Evolutionary conservation across 2,797 vertebrate genomes (phyloP).

Genomic region (Bufotes viridis): DNA sequence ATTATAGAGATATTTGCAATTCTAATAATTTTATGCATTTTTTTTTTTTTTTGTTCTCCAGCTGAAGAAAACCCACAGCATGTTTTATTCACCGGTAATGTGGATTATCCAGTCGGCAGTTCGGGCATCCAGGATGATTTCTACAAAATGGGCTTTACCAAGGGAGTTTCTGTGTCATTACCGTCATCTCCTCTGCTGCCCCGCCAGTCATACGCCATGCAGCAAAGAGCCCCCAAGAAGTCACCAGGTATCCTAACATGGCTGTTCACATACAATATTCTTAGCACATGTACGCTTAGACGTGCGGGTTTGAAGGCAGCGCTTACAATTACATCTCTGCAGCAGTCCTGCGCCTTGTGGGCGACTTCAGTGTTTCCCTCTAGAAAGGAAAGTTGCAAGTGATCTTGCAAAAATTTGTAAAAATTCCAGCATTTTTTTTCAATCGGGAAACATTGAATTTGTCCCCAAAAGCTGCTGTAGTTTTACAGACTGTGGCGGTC

Average conservation of each 20-base stretch:
- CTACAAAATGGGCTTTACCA: constrained; percentile 82
- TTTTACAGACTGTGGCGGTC: no score
- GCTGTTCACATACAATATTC: constrained; percentile 27
- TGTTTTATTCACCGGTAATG: constrained; percentile 70
- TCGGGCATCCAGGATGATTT: constrained; percentile 77
- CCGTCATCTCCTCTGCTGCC: constrained; percentile 95
- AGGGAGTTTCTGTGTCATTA: constrained; percentile 95
- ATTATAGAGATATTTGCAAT: not conserved
- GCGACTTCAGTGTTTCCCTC: not conserved
- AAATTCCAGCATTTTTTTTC: no score
- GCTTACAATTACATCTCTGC: not conserved
- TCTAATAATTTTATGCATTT: not conserved
- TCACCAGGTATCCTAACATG: constrained; percentile 86
- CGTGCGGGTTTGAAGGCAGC: not conserved
- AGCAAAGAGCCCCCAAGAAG: constrained; percentile 85
- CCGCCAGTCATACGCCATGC: constrained; percentile 87
- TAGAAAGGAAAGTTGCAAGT: not conserved
- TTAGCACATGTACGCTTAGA: not conserved
- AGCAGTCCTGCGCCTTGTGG: not conserved
- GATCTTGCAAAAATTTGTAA: no score
- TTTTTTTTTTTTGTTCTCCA: constrained; percentile 60
- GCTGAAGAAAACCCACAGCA: constrained; percentile 80
- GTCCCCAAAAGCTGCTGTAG: no score
- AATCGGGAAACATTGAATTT: no score
- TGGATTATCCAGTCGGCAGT: constrained; percentile 70